phyloP scores from a whole-genome alignment of 2,888 invertebrate species.

The Pocota personata region DNA sequence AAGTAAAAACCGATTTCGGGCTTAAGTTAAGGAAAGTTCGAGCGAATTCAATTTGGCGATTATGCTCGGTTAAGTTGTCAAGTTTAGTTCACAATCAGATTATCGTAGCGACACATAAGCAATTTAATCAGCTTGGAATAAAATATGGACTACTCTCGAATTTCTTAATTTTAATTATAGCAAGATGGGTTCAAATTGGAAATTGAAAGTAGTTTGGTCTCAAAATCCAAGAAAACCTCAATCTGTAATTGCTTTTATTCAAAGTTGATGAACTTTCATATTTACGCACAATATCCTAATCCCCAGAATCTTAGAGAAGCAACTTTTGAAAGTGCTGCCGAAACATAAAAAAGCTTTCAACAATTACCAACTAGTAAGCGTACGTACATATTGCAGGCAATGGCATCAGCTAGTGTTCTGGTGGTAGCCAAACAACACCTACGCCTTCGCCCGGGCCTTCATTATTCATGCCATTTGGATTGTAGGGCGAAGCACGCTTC shows the following conservation, averaged over 20 bases:
- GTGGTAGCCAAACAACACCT: conserved; percentile 47
- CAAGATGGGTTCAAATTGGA: too few relatives aligned
- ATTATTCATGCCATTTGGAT: conserved; percentile 50
- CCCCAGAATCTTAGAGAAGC: background rate
- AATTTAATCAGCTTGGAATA: too few relatives aligned
- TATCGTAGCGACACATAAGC: too few relatives aligned
- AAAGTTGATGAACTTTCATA: background rate
- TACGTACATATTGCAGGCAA: conserved; percentile 22
- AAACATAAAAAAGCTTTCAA: conserved; percentile 44
- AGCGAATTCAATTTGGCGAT: too few relatives aligned
- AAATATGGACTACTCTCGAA: too few relatives aligned
- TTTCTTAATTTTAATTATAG: too few relatives aligned
- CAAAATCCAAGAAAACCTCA: background rate
- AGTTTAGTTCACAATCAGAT: too few relatives aligned
- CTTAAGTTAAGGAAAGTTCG: too few relatives aligned
- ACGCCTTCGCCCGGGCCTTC: conserved; percentile 44
- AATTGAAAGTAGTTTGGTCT: too few relatives aligned
- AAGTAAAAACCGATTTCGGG: too few relatives aligned
- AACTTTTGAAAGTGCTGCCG: background rate
- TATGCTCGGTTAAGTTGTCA: too few relatives aligned
- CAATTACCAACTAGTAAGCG: conserved; percentile 27
- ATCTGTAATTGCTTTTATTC: background rate
- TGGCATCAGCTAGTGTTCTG: conserved; percentile 17
- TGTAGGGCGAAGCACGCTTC: conserved; percentile 28
- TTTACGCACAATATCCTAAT: background rate